phyloP scores from a whole-genome alignment of 2,113 vertebrate genomes.

The Boulengeromyrus knoepffleri region DNA sequence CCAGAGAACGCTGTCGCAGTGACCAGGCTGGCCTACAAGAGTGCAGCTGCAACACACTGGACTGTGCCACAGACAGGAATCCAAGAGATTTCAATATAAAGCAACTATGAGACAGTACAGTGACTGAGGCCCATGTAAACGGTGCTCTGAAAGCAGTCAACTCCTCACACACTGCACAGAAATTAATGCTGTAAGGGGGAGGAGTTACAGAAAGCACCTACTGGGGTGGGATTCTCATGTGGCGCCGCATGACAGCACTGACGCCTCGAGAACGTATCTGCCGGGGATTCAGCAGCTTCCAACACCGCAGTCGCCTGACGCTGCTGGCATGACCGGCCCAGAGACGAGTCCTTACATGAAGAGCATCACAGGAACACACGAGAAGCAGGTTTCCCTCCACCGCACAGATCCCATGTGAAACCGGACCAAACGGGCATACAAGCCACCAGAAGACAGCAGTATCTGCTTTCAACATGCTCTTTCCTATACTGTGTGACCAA shows the following conservation, averaged over 20 bases:
- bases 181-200: neutral
- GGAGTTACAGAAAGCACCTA: neutral
- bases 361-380: conserved; percentile 7
- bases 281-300: neutral
- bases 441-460: neutral
- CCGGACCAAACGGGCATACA: neutral
- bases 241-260: neutral
- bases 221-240: neutral
- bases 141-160: neutral
- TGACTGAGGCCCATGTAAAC: neutral
- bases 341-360: conserved; percentile 19
- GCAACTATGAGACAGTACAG: neutral
- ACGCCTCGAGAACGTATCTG: neutral
- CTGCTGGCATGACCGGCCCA: neutral
- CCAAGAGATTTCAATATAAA: neutral
- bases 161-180: neutral
- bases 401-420: conserved; percentile 7
- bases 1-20: neutral
- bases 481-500: neutral
- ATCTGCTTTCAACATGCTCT: neutral
- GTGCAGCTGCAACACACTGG: neutral
- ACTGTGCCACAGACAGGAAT: neutral
- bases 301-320: neutral
- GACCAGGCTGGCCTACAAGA: neutral
- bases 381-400: neutral